Evolutionary conservation across 2,888 invertebrate genomes (phyloP).

Genomic region (Thereva nobilitata): DNA sequence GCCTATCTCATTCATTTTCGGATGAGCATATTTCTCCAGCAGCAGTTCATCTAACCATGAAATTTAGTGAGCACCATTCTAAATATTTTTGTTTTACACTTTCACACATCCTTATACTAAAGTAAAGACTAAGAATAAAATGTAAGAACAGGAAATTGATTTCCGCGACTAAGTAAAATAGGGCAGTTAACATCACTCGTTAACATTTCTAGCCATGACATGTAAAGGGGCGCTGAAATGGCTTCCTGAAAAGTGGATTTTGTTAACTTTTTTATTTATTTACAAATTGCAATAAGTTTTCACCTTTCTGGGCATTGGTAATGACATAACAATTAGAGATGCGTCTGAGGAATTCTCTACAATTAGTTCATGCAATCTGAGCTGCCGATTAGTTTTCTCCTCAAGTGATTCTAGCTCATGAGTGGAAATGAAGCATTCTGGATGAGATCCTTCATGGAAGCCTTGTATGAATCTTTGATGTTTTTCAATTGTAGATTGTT

Average conservation of each 20-base stretch:
- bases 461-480: conserved; percentile 74
- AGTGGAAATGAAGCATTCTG: conserved; percentile 53
- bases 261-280: not conserved
- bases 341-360: conserved; percentile 84
- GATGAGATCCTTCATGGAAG: conserved; percentile 61
- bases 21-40: too few species aligned
- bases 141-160: conserved; percentile 86
- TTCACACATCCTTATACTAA: too few species aligned
- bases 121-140: conserved; percentile 73
- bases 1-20: too few species aligned
- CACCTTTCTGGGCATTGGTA: conserved; percentile 90
- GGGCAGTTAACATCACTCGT: conserved; percentile 85
- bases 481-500: conserved; percentile 70
- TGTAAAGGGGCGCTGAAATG: conserved; percentile 88
- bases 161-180: conserved; percentile 81
- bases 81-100: too few species aligned
- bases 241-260: conserved; percentile 63
- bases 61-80: too few species aligned
- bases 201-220: conserved; percentile 94
- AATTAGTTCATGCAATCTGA: conserved; percentile 87
- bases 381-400: conserved; percentile 88
- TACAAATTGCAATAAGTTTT: conserved; percentile 38
- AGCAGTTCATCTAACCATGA: too few species aligned
- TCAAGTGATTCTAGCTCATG: conserved; percentile 73
- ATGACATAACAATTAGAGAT: conserved; percentile 92